Conservation (phyloP, 2,888 invertebrate species). For the Melikaiella ostensackeni region DNA sequence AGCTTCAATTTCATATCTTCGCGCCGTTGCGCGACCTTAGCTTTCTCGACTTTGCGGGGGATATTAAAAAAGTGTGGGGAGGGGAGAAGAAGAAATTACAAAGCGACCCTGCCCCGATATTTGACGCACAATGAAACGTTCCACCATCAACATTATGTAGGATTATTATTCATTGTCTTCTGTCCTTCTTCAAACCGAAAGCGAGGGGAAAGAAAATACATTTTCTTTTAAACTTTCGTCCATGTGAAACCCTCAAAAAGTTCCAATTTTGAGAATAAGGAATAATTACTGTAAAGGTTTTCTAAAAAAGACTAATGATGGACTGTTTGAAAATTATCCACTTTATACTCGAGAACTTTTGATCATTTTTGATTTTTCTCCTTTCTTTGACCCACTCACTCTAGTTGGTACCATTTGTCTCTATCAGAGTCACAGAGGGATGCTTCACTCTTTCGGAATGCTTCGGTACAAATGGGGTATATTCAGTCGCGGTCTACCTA, state of each 20-base stretch:
- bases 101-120: conserved; percentile 64
- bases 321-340: too few species aligned
- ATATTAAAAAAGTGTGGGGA: conserved; percentile 69
- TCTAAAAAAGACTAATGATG: too few species aligned
- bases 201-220: background rate
- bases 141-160: conserved; percentile 61
- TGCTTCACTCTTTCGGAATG: too few species aligned
- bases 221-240: background rate
- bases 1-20: conserved; percentile 76
- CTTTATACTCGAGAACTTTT: too few species aligned
- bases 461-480: too few species aligned
- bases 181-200: conserved; percentile 54
- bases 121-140: conserved; percentile 66
- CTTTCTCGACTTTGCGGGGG: conserved; percentile 51
- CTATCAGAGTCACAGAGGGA: too few species aligned
- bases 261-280: background rate
- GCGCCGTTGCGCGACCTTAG: conserved; percentile 54
- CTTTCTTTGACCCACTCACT: too few species aligned
- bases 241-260: background rate
- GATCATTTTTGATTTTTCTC: too few species aligned
- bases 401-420: too few species aligned
- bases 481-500: background rate
- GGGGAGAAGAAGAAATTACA: conserved; percentile 63
- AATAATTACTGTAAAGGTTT: background rate
- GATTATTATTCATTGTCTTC: conserved; percentile 75